Conservation (phyloP, 2,113 vertebrate species). For the Coryphaenoides rupestris region DNA sequence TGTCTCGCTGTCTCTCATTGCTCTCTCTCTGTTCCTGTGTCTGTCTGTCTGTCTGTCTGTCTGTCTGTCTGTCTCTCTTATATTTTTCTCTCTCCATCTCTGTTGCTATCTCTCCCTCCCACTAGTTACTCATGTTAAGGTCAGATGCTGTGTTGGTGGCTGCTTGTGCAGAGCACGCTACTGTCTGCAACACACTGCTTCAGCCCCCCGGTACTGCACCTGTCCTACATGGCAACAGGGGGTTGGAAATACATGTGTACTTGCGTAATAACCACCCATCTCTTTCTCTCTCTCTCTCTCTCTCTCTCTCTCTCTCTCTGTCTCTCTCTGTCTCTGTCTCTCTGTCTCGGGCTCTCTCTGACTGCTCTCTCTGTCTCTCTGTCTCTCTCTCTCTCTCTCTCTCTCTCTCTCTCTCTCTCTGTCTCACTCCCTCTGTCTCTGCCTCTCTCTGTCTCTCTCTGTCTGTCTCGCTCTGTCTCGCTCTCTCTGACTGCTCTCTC, state of each 20-base stretch:
- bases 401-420: neutral
- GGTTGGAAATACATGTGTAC: slow-evolving; percentile 51
- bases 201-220: slow-evolving; percentile 66
- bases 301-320: neutral
- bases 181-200: slow-evolving; percentile 54
- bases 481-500: too few species aligned
- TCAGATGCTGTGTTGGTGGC: neutral
- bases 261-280: slow-evolving; percentile 24
- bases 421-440: too few species aligned
- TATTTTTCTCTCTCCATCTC: slow-evolving; percentile 20
- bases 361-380: slow-evolving; percentile 4
- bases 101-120: neutral
- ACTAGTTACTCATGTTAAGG: neutral
- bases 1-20: slow-evolving; percentile 17
- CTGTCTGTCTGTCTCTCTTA: slow-evolving; percentile 27
- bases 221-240: slow-evolving; percentile 64
- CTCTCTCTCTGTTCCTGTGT: slow-evolving; percentile 32
- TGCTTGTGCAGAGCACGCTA: slow-evolving; percentile 27
- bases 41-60: slow-evolving; percentile 32
- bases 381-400: slow-evolving; percentile 10
- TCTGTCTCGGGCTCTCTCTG: neutral
- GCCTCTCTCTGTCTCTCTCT: slow-evolving; percentile 13
- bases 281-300: slow-evolving; percentile 17
- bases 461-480: too few species aligned
- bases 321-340: slow-evolving; percentile 1